Percentiles rank a stretch among this genome's conserved stretches.
Evolutionary conservation across 1,140 invertebrate species (phyloP).

Genomic region (Drosophila pectinifera): DNA sequence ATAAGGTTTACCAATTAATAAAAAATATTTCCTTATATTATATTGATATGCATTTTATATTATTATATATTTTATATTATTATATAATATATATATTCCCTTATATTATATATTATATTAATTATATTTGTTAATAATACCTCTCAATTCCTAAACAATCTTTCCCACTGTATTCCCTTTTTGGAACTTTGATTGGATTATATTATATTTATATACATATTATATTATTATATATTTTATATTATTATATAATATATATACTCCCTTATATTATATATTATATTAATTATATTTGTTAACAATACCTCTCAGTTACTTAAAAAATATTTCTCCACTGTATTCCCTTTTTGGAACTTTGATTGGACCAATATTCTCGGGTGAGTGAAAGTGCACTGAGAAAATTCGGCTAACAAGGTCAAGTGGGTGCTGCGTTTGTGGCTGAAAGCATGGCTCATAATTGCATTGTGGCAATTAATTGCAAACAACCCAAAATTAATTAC

Average conservation of each 20-base stretch:
- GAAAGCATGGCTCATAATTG: constrained; percentile 59
- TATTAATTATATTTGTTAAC: too few species aligned
- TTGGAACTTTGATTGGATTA: constrained; percentile 17
- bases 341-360: constrained; percentile 16
- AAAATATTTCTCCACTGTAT: background rate
- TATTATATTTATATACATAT: too few species aligned
- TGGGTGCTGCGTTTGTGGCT: constrained; percentile 21
- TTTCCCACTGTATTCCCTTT: background rate
- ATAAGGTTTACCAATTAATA: too few species aligned
- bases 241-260: background rate
- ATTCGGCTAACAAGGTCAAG: constrained; percentile 40
- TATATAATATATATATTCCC: background rate
- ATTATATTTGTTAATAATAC: too few species aligned
- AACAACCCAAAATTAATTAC: constrained; percentile 58
- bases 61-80: too few species aligned
- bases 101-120: too few species aligned
- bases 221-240: too few species aligned
- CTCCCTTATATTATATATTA: too few species aligned
- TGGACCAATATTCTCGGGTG: constrained; percentile 9
- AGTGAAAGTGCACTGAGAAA: constrained; percentile 50
- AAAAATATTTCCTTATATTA: too few species aligned
- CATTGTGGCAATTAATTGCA: constrained; percentile 62
- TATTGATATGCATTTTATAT: too few species aligned
- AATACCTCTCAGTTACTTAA: too few species aligned
- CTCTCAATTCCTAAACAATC: too few species aligned